These are phyloP conservation scores for Acanthiza pusilla DNA, from an alignment of 2,797 vertebrate genomes.

Conservation along the genomic window DNA sequence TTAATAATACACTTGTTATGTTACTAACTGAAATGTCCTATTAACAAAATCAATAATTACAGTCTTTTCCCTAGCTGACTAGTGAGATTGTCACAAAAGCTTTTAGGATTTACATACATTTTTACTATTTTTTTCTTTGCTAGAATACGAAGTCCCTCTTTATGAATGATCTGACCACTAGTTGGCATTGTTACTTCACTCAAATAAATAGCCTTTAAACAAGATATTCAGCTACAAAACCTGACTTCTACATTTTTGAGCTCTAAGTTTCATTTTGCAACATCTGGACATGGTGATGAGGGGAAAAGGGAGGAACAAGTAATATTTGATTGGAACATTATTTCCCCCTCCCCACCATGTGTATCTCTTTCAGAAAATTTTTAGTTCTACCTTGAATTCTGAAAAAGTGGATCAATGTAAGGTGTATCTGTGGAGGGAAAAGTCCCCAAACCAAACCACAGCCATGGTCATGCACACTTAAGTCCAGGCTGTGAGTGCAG, in stretches of 20 bases:
- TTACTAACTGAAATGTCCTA: not conserved
- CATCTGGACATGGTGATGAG: not conserved
- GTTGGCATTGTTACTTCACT: constrained; percentile 47
- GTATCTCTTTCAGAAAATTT: not conserved
- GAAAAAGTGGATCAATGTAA: not conserved
- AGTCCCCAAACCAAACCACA: not conserved
- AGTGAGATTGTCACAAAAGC: not conserved
- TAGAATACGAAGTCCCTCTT: not conserved
- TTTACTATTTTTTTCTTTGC: not conserved
- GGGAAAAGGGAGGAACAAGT: not conserved
- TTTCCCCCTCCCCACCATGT: not conserved
- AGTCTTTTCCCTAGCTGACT: not conserved
- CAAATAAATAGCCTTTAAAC: not conserved
- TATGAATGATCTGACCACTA: not conserved
- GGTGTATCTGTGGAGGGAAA: not conserved
- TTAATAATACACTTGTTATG: not conserved
- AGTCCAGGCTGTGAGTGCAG: not conserved
- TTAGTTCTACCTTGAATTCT: not conserved
- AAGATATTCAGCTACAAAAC: not conserved
- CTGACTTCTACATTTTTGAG: not conserved
- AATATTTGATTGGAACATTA: not conserved
- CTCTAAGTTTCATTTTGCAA: not conserved
- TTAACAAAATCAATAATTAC: not conserved
- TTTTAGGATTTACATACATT: not conserved
- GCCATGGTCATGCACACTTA: not conserved